Evolutionary conservation across 1,140 invertebrate genomes (phyloP).

Genomic region (Dryas iulia): DNA sequence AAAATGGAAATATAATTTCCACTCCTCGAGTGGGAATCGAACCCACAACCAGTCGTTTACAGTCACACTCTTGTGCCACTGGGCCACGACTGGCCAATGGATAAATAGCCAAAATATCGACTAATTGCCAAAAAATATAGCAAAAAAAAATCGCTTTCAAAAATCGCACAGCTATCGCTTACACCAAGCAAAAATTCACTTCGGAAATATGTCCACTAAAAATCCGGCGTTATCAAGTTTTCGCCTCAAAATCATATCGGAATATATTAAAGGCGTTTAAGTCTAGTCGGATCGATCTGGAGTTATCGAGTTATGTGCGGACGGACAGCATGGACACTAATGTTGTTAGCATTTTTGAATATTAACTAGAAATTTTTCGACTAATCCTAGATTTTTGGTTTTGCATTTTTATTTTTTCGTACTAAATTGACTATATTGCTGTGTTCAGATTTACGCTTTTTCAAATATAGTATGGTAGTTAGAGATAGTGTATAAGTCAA

Average conservation of each 20-base stretch:
- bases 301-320: slow-evolving; percentile 30
- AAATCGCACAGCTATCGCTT: not conserved
- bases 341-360: slow-evolving; percentile 27
- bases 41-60: no score
- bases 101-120: no score
- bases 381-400: no score
- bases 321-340: slow-evolving; percentile 29
- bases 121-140: not conserved
- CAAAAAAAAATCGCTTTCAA: not conserved
- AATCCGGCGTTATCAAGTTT: not conserved
- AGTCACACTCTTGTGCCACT: no score
- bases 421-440: no score
- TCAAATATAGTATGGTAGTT: no score
- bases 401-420: no score
- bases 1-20: no score
- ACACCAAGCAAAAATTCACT: not conserved
- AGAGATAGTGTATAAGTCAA: no score
- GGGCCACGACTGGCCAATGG: no score
- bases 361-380: not conserved
- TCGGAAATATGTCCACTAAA: not conserved
- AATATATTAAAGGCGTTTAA: slow-evolving; percentile 28
- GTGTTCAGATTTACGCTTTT: no score
- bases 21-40: no score
- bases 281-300: slow-evolving; percentile 34
- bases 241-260: slow-evolving; percentile 17